These are phyloP conservation scores for Hirtodrosophila confusa DNA, from an alignment of 2,888 invertebrate species.

Conservation along the genomic window DNA sequence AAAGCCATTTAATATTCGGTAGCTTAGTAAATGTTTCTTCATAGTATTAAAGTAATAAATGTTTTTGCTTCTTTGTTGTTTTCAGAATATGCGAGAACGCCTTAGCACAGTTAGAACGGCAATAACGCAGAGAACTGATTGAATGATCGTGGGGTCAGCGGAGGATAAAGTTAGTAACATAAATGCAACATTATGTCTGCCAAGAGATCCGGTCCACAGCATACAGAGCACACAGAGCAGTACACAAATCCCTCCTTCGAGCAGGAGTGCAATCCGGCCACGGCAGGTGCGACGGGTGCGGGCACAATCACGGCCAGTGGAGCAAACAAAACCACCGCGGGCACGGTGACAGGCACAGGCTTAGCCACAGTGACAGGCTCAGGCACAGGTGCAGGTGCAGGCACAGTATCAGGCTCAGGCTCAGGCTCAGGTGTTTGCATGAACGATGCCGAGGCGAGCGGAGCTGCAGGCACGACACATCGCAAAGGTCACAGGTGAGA, in stretches of 20 bases:
- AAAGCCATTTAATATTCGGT: too few species aligned
- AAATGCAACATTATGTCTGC: slow-evolving; percentile 77
- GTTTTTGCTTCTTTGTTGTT: neutral
- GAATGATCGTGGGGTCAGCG: slow-evolving; percentile 40
- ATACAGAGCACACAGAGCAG: slow-evolving; percentile 56
- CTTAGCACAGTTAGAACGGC: slow-evolving; percentile 16
- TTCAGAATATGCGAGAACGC: slow-evolving; percentile 53
- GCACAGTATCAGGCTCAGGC: slow-evolving; percentile 7
- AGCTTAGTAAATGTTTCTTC: neutral
- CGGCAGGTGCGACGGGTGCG: slow-evolving; percentile 5
- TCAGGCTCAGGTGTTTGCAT: slow-evolving; percentile 25
- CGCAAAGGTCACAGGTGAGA: slow-evolving; percentile 88
- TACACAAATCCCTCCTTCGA: slow-evolving; percentile 81
- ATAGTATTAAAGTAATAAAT: neutral
- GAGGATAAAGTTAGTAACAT: slow-evolving; percentile 30
- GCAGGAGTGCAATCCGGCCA: slow-evolving; percentile 56
- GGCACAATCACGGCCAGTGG: neutral
- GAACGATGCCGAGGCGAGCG: slow-evolving; percentile 53
- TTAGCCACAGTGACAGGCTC: slow-evolving; percentile 42
- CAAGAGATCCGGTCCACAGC: slow-evolving; percentile 50
- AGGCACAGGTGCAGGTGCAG: slow-evolving; percentile 58
- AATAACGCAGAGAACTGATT: slow-evolving; percentile 41
- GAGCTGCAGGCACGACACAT: slow-evolving; percentile 85
- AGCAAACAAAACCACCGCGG: slow-evolving; percentile 5
- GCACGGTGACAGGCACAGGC: slow-evolving; percentile 30